Conservation (phyloP, 2,888 invertebrate species). For the Eristalis tenax region DNA sequence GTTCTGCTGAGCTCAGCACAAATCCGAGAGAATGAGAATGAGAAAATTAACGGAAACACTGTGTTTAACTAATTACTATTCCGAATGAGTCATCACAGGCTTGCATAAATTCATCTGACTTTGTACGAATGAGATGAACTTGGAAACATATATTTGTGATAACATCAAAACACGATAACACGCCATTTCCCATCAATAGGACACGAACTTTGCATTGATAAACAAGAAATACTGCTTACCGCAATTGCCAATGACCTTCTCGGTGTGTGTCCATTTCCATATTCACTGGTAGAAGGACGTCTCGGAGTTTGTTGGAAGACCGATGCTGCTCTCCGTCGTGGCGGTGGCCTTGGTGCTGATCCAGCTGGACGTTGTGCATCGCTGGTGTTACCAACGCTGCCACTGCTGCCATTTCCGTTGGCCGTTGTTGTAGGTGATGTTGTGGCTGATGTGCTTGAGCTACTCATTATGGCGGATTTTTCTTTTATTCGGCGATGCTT, state of each 20-base stretch:
- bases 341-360: constrained; percentile 79
- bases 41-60: not conserved
- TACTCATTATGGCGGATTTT: constrained; percentile 48
- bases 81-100: not conserved
- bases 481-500: not conserved
- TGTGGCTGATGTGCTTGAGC: constrained; percentile 47
- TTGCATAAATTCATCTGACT: not conserved
- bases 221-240: constrained; percentile 74
- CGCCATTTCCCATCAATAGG: not conserved
- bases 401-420: constrained; percentile 35
- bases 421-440: constrained; percentile 45
- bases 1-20: not conserved
- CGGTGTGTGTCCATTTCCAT: constrained; percentile 77
- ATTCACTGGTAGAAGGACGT: constrained; percentile 73
- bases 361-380: constrained; percentile 56
- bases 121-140: not conserved
- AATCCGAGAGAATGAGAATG: not conserved
- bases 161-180: not conserved
- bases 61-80: not conserved
- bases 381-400: constrained; percentile 4
- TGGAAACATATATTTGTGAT: not conserved
- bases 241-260: constrained; percentile 78
- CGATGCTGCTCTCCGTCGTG: constrained; percentile 79
- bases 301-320: constrained; percentile 77
- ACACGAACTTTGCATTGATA: not conserved